Evolutionary conservation across 2,113 vertebrate genomes (phyloP).

Genomic region (Acrocephalus arundinaceus): DNA sequence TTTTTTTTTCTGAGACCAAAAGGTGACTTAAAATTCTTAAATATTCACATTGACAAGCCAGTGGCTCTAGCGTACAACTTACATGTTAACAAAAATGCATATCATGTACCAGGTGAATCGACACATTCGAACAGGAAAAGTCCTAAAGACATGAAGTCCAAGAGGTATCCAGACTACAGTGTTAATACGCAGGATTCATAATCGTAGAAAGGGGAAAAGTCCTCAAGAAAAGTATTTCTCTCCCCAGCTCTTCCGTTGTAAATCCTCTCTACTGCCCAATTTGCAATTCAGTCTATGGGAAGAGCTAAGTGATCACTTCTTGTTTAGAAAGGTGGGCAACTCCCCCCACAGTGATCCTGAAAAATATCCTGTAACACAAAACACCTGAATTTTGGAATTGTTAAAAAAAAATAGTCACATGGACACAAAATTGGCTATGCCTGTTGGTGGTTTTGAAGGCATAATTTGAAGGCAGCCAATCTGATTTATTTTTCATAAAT

Average conservation of each 20-base stretch:
- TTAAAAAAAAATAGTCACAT: background rate
- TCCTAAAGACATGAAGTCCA: slow-evolving; percentile 14
- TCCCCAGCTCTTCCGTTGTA: background rate
- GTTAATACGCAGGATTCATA: background rate
- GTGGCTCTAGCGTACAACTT: slow-evolving; percentile 22
- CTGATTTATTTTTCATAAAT: background rate
- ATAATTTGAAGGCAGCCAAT: slow-evolving; percentile 7
- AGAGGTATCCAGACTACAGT: slow-evolving; percentile 38
- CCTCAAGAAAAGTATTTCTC: background rate
- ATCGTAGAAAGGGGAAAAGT: background rate
- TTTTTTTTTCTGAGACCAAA: slow-evolving; percentile 18
- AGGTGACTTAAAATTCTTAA: slow-evolving; percentile 21
- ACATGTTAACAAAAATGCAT: slow-evolving; percentile 23
- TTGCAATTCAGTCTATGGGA: background rate
- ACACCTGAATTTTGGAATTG: background rate
- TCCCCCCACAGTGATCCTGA: background rate
- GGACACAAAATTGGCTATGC: background rate
- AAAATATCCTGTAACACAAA: background rate
- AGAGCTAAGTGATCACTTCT: background rate
- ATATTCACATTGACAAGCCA: slow-evolving; percentile 47
- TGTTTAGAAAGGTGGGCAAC: background rate
- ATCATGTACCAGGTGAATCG: slow-evolving; percentile 1
- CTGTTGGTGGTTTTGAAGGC: background rate
- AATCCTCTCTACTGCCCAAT: background rate
- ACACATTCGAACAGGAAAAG: slow-evolving; percentile 11